Evolutionary conservation across 2,797 vertebrate species (phyloP), one percentile per base, ranked within the genome.

Genomic region (Pseudotriccus pelzelni): DNA sequence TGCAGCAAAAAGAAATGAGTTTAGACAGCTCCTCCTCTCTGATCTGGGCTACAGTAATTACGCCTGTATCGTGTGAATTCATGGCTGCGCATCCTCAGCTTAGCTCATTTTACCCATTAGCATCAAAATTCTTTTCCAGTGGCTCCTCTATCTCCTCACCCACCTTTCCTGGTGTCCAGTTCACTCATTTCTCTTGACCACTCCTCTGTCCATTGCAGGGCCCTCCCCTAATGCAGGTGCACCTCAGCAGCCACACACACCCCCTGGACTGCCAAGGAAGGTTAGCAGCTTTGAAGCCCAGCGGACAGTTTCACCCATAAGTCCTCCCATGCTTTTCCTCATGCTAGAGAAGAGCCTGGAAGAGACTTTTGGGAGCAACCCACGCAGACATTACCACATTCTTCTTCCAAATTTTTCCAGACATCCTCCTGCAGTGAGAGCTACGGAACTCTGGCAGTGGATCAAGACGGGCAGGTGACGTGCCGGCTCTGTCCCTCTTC

Each of bases 21-120:
- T 93, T n/a, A 81, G 90, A 69, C 76, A 92, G 84, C 87, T 86
- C 84, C 90, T 95, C 91, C 84, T 92, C 73, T 94, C 79, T 59
- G 87, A 93, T 96, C 80, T 56, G 41, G 50, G 62, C 69, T 83
- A 7, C 19, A 84, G 46, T 62, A 72, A 92, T 87, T 87, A 92
- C 25, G 37, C 18, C 62, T 50, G 11, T 0, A 2, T 73, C 3
- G 2, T 15, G 23, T 21, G 50, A 85, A 89, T 75, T 92, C 87
- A 75, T 1, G 50, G 76, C 53, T 73, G 58, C 0, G 0, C n/a
- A 47, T 41, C 50, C 77, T 66, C 75, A 87, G 47, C 22, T 14
- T 2, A 49, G 72, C 75, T 84, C 30, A 24, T 84, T 58, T 79
- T 60, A 72, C 14, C 47, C 44, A 76, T 49, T 47, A 12, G 46